Base-by-base conservation (phyloP, 2,797 vertebrate genomes). In the Molothrus aeneus region DNA sequence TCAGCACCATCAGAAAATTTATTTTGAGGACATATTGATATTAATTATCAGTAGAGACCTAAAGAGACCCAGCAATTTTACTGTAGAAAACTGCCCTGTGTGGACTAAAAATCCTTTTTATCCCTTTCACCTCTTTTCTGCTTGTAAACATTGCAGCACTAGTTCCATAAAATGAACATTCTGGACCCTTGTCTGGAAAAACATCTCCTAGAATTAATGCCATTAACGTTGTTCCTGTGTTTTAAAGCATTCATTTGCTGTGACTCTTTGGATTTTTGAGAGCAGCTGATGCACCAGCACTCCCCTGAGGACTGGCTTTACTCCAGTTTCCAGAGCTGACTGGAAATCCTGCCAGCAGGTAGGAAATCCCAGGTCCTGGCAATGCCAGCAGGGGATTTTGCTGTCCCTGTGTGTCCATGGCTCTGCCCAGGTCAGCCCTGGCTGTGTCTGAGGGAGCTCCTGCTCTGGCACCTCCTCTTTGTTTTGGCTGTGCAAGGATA, bases 401-500 rank as follows among this genome's bases (percentile, higher is more conserved):
- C 42, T 70, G 91, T 57, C 69, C 65, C 79, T 15, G 54, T 36
- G 26, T 66, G 71, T 69, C 79, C 71, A 1, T 86, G 94, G 63
- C 83, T 61, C 59, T 54, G 70, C 90, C 57, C 59, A 61, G 77
- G 50, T 36, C 60, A 95, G 73, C 68, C 10, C 63, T 10, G 64
- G 20, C 3, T 81, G 45, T 92, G 88, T 70, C 74, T 9, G 48
- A 53, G 47, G 64, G 11, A 69, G 71, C 50, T 69, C 32, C 5
- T 70, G 54, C 86, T 69, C 81, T 9, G 61, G 57, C 82, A 92
- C 13, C 64, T 91, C 81, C 40, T 74, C 53, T 86, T 89, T 96
- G 96, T 93, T 97, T 96, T 86, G 96, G 57, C 96, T 96, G 20
- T 36, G 31, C 32, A 17, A 4, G 45, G 93, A 75, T 92, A 89